Percentiles rank a stretch among this genome's conserved stretches.
phyloP scores from a whole-genome alignment of 2,888 invertebrate species.

The Vanessa cardui region DNA sequence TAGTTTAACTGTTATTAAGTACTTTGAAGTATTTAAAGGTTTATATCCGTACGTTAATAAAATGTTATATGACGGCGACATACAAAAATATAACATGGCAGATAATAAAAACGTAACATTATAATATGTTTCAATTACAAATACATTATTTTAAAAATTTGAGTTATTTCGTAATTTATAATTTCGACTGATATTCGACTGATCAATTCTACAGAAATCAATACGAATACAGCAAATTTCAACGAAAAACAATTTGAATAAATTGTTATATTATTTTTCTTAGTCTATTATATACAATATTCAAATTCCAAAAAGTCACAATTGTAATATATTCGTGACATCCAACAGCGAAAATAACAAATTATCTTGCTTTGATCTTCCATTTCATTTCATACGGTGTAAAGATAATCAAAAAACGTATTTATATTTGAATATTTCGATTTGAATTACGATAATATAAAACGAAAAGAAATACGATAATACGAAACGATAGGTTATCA shows the following conservation, averaged over 20 bases:
- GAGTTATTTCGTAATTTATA: too few relatives aligned
- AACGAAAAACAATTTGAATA: neutral
- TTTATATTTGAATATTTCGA: neutral
- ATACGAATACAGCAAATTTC: neutral
- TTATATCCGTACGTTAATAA: too few relatives aligned
- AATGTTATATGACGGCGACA: too few relatives aligned
- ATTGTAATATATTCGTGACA: constrained; percentile 5
- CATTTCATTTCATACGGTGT: constrained; percentile 5
- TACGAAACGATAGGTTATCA: neutral
- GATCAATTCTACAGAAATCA: neutral
- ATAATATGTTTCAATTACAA: too few relatives aligned
- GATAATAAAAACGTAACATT: too few relatives aligned
- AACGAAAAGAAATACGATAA: neutral
- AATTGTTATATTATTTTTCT: too few relatives aligned
- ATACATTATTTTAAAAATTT: too few relatives aligned
- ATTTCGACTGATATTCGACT: too few relatives aligned
- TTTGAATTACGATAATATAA: constrained; percentile 5
- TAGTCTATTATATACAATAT: neutral
- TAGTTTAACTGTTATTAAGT: too few relatives aligned
- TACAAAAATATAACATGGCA: too few relatives aligned
- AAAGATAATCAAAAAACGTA: constrained; percentile 21
- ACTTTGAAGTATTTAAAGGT: too few relatives aligned
- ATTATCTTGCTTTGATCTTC: constrained; percentile 24
- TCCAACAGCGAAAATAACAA: constrained; percentile 9
- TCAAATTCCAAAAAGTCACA: constrained; percentile 7